Percentiles rank a stretch among this genome's conserved stretches.
Evolutionary conservation across 2,797 vertebrate species (phyloP).

Genomic region (Rhinogobio ventralis): DNA sequence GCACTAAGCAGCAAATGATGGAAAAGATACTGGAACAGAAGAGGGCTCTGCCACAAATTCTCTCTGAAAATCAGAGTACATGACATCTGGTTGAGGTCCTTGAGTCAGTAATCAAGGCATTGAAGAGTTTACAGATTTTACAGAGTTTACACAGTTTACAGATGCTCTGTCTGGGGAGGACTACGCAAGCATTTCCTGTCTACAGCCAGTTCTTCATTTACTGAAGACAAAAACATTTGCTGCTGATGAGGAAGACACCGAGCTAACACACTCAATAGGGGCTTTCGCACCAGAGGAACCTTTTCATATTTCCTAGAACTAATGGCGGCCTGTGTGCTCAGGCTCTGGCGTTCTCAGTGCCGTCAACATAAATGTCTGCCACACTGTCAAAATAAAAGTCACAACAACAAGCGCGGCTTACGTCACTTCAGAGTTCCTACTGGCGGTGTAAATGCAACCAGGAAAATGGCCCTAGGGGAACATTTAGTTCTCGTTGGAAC

Average conservation of each 20-base stretch:
- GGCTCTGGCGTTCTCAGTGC: too few species aligned
- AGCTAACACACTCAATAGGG: not conserved
- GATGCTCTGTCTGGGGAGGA: not conserved
- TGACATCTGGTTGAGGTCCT: not conserved
- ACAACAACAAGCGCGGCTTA: too few species aligned
- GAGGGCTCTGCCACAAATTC: constrained; percentile 1
- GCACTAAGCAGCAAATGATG: not conserved
- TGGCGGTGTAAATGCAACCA: too few species aligned
- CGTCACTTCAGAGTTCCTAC: too few species aligned
- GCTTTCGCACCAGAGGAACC: too few species aligned
- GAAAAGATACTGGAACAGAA: not conserved
- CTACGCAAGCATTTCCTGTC: not conserved
- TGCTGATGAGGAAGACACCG: not conserved
- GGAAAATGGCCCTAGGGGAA: too few species aligned
- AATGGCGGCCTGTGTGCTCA: too few species aligned
- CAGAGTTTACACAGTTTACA: not conserved
- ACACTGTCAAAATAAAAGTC: too few species aligned
- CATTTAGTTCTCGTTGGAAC: too few species aligned
- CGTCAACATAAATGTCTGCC: too few species aligned
- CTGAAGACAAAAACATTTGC: not conserved
- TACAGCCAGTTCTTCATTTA: not conserved
- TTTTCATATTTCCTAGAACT: too few species aligned
- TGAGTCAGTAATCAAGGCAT: not conserved
- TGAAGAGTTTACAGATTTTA: not conserved
- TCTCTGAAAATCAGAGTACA: not conserved